Conservation (phyloP, 2,797 vertebrate species). For the Pelochelys cantorii region DNA sequence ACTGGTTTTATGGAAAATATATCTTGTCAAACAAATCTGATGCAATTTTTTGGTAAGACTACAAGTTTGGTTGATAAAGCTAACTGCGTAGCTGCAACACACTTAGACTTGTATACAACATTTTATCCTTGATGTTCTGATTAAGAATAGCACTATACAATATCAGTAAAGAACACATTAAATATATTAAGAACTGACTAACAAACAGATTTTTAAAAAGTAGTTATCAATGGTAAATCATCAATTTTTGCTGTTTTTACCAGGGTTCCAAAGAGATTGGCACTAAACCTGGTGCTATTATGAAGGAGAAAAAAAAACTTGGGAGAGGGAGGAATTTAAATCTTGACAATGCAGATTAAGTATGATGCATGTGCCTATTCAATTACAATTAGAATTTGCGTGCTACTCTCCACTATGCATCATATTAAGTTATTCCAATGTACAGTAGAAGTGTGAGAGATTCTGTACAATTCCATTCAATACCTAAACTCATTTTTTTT, state of each 20-base stretch:
- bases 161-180: not conserved
- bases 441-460: conserved; percentile 49
- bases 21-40: not conserved
- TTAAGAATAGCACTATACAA: not conserved
- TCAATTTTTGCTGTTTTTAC: not conserved
- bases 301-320: conserved; percentile 60
- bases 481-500: conserved; percentile 38
- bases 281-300: not conserved
- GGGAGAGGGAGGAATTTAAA: conserved; percentile 38
- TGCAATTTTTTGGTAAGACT: not conserved
- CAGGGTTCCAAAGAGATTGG: not conserved
- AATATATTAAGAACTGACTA: not conserved
- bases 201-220: not conserved
- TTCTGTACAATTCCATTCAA: conserved; percentile 67
- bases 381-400: conserved; percentile 69
- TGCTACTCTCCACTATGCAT: conserved; percentile 59
- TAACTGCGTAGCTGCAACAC: not conserved
- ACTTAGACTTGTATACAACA: not conserved
- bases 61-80: not conserved
- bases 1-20: not conserved
- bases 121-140: not conserved
- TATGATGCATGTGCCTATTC: conserved; percentile 56
- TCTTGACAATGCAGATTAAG: conserved; percentile 66
- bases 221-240: not conserved
- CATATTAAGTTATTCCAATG: conserved; percentile 74